Percentiles rank a stretch among this genome's conserved stretches.
Evolutionary conservation across 2,113 vertebrate genomes (phyloP).

Genomic region (Cheilinus undulatus): DNA sequence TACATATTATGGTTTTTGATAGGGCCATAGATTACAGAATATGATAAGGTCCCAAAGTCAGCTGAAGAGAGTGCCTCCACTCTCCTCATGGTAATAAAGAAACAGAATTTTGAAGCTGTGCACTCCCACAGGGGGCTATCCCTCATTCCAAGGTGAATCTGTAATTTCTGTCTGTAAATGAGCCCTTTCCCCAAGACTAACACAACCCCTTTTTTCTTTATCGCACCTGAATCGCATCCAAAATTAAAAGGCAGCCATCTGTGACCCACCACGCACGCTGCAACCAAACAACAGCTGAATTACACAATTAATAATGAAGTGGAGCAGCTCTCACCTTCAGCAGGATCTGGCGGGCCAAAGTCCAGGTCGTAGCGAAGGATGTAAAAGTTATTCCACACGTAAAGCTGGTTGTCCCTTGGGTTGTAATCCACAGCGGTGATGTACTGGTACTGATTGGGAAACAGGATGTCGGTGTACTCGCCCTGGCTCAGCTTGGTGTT

Average conservation of each 20-base stretch:
- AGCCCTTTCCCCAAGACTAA: conserved; percentile 69
- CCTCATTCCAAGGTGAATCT: conserved; percentile 70
- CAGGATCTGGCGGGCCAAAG: conserved; percentile 95
- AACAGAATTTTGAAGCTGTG: conserved; percentile 15
- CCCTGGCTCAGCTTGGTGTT: conserved; percentile 93
- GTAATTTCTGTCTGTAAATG: conserved; percentile 79
- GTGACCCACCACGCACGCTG: conserved; percentile 52
- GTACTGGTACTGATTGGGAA: conserved; percentile 98
- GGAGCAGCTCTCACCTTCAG: conserved; percentile 88
- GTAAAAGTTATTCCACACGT: conserved; percentile 99
- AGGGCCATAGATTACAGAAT: too few relatives aligned
- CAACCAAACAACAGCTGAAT: conserved; percentile 44
- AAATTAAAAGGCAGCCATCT: conserved; percentile 76
- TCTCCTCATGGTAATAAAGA: conserved; percentile 73
- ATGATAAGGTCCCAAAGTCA: too few relatives aligned
- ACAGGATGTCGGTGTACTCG: conserved; percentile 91
- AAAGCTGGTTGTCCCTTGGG: conserved; percentile 96
- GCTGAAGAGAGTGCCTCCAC: conserved; percentile 56
- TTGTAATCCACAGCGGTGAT: conserved; percentile 99
- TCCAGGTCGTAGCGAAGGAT: conserved; percentile 95
- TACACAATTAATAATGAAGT: conserved; percentile 26
- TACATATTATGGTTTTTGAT: conserved; percentile 66
- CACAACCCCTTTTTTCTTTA: conserved; percentile 55
- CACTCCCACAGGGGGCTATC: conserved; percentile 56
- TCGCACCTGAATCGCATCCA: conserved; percentile 71